Conservation (phyloP, 2,113 vertebrate species). For the Bettongia penicillata region DNA sequence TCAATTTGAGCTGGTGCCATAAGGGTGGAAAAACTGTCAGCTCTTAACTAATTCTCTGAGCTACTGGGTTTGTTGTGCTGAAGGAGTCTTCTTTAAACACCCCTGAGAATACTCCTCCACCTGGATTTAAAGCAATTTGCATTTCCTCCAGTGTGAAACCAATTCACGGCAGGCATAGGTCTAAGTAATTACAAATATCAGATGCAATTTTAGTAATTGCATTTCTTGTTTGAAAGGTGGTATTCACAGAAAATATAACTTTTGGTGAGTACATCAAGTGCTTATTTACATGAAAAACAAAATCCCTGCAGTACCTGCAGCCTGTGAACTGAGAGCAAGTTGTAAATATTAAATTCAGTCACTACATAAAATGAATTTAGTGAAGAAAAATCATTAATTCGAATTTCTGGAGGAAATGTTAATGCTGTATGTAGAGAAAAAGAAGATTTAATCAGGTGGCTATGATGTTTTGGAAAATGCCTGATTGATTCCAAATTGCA, state of each 20-base stretch:
- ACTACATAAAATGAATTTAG: conserved; percentile 10
- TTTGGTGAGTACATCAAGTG: conserved; percentile 41
- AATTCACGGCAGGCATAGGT: conserved; percentile 52
- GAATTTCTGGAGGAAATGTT: conserved; percentile 41
- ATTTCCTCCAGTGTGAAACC: conserved; percentile 52
- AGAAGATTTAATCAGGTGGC: conserved; percentile 57
- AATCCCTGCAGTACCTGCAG: conserved; percentile 4
- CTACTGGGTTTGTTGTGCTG: conserved; percentile 39
- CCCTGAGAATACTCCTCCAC: conserved; percentile 49
- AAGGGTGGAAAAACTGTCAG: conserved; percentile 14
- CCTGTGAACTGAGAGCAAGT: conserved; percentile 41
- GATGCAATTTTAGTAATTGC: conserved; percentile 62
- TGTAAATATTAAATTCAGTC: conserved; percentile 22
- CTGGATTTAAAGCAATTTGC: conserved; percentile 66
- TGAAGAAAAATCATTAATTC: conserved; percentile 10
- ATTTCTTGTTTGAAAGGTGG: conserved; percentile 57
- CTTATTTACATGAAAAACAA: conserved; percentile 34
- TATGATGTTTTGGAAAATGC: conserved; percentile 46
- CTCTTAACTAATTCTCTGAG: conserved; percentile 53
- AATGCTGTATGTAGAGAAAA: conserved; percentile 30
- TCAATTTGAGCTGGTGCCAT: conserved; percentile 18
- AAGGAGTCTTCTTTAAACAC: conserved; percentile 56
- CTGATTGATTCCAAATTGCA: conserved; percentile 59
- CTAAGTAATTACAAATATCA: conserved; percentile 68
- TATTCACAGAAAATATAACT: conserved; percentile 56